These are phyloP conservation scores for Leucoraja ocellata DNA, from an alignment of 2,797 vertebrate species.

Conservation along the genomic window DNA sequence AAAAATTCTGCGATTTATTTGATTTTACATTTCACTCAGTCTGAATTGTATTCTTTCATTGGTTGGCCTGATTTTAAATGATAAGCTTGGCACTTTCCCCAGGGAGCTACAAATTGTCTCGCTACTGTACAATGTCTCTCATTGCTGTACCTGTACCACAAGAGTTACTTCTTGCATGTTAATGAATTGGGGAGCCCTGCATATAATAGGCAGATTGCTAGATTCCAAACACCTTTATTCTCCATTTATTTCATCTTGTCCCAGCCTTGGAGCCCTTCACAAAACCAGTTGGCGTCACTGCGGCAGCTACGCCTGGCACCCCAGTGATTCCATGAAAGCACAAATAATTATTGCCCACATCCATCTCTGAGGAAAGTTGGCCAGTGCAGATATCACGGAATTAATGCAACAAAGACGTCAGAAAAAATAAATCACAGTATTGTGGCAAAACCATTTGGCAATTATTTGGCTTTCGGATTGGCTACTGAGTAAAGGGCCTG, in stretches of 20 bases:
- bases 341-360: background rate
- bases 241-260: background rate
- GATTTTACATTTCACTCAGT: background rate
- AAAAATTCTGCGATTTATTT: background rate
- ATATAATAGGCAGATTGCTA: conserved; percentile 14
- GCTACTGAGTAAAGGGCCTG: too few species aligned
- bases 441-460: conserved; percentile 18
- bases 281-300: background rate
- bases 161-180: conserved; percentile 12
- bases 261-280: background rate
- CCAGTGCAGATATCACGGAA: background rate
- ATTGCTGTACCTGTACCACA: background rate
- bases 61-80: background rate
- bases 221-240: background rate
- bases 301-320: background rate
- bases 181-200: background rate
- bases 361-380: background rate
- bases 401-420: background rate
- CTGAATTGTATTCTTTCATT: conserved; percentile 5
- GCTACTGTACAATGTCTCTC: background rate
- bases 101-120: background rate
- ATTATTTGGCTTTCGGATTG: background rate
- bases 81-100: conserved; percentile 10
- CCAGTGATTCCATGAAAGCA: background rate
- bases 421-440: background rate